Conservation (phyloP, 2,888 invertebrate genomes). For the Euzetes globulus region DNA sequence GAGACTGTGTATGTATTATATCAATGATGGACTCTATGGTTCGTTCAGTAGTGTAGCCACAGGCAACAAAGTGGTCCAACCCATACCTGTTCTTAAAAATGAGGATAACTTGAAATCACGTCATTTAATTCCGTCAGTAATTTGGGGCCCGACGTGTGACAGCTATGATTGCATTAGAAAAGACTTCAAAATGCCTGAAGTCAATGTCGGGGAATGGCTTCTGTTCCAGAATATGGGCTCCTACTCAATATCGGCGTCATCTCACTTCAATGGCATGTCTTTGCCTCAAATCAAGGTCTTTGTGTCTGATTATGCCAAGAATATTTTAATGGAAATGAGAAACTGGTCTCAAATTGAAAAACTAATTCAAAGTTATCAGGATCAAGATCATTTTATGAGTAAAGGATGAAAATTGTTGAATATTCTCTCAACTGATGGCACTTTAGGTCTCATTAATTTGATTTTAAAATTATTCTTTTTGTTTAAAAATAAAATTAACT, state of each 20-base stretch:
- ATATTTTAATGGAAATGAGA: not conserved
- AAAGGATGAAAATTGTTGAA: not conserved
- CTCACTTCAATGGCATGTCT: slow-evolving; percentile 23
- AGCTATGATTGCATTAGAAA: slow-evolving; percentile 13
- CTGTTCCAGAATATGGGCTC: slow-evolving; percentile 8
- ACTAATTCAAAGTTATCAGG: not conserved
- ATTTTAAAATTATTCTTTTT: too few relatives aligned
- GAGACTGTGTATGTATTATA: slow-evolving; percentile 7
- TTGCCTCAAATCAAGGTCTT: not conserved
- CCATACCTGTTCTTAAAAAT: slow-evolving; percentile 1
- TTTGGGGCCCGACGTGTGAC: slow-evolving; percentile 22
- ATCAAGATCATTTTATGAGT: not conserved
- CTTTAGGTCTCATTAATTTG: not conserved
- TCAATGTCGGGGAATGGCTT: slow-evolving; percentile 20
- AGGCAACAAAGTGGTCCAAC: slow-evolving; percentile 8
- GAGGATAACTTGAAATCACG: not conserved
- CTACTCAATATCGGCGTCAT: not conserved
- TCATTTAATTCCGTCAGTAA: not conserved
- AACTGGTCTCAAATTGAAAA: slow-evolving; percentile 5
- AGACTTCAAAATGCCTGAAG: not conserved
- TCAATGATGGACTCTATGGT: slow-evolving; percentile 21
- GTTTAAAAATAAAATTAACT: too few relatives aligned
- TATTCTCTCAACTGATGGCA: not conserved
- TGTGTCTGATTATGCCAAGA: not conserved
- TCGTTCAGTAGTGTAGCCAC: slow-evolving; percentile 16